Base-by-base conservation (phyloP, 2,113 vertebrate species). In the Salvelinus alpinus region DNA sequence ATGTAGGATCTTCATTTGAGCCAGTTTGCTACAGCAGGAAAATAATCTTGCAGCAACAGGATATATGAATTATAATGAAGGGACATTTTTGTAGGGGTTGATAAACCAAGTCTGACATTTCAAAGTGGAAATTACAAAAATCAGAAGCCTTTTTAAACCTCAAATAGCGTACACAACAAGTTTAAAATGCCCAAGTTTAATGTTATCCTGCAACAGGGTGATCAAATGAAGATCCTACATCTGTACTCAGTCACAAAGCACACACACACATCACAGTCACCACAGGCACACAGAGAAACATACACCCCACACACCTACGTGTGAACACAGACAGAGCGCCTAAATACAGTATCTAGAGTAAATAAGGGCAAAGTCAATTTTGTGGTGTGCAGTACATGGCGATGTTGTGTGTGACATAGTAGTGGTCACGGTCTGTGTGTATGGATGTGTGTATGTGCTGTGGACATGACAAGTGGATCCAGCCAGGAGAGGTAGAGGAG, bases 391-490 rank as follows among this genome's bases (percentile, higher is more conserved):
- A 64, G 79, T 88, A 85, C 86, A 88, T 88, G 88, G 83, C 83
- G 89, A 92, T 90, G 91, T 82, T 81, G 78, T 78, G 64, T 86
- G 78, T 88, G 92, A 90, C 91, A 92, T 82, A 89, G 87, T 84
- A 81, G 85, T 91, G 89, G 87, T 91, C 91, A 90, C 72, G 82
- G 81, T 90, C 78, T 81, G 80, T 84, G 88, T 90, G 8, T 70
- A 60, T 70, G 78, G 8, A 85, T 74, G 82, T 51, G 69, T 51
- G 60, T 48, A 9, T 31, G 76, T 72, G 71, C 29, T 76, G 73
- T 84, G 89, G 75, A 83, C 65, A 71, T 83, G 84, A 71, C 82
- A 84, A 90, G 87, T 88, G 84, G 83, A 91, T 90, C 81, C 83
- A 89, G 84, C 87, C 89, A 88, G 86, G 78, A 88, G 90, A 89